Percentiles rank a stretch among this genome's conserved stretches.
phyloP scores from a whole-genome alignment of 2,888 invertebrate genomes.

The Brachypalpus laphriformis region DNA sequence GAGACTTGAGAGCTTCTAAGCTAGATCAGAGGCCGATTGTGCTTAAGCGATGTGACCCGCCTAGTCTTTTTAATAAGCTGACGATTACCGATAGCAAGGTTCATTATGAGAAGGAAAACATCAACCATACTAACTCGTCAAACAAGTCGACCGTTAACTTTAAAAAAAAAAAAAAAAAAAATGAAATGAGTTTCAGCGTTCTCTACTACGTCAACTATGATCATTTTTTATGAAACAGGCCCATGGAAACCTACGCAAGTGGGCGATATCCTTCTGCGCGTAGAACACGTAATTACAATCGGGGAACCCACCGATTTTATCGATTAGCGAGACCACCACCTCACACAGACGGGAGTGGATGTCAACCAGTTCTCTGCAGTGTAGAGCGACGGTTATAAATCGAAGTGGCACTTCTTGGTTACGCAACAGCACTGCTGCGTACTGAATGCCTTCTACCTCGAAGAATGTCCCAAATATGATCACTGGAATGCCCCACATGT shows the following conservation, averaged over 20 bases:
- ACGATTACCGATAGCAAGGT: no score
- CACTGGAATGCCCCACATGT: conserved; percentile 78
- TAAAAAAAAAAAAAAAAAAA: no score
- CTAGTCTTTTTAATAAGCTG: no score
- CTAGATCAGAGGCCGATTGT: no score
- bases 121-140: no score
- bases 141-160: no score
- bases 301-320: conserved; percentile 77
- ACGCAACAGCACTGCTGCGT: conserved; percentile 76
- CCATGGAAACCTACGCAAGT: conserved; percentile 75
- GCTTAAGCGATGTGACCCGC: no score
- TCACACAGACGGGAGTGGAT: conserved; percentile 79
- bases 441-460: conserved; percentile 75
- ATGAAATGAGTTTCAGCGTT: no score
- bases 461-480: conserved; percentile 78
- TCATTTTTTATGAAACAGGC: background rate
- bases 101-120: no score
- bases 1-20: no score
- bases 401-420: conserved; percentile 70
- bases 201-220: no score
- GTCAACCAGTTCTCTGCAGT: conserved; percentile 76
- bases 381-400: conserved; percentile 75
- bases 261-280: conserved; percentile 76
- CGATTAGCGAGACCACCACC: conserved; percentile 76
- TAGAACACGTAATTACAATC: conserved; percentile 77